These are phyloP conservation scores for Drusus annulatus DNA, from an alignment of 1,140 invertebrate species.

Conservation along the genomic window DNA sequence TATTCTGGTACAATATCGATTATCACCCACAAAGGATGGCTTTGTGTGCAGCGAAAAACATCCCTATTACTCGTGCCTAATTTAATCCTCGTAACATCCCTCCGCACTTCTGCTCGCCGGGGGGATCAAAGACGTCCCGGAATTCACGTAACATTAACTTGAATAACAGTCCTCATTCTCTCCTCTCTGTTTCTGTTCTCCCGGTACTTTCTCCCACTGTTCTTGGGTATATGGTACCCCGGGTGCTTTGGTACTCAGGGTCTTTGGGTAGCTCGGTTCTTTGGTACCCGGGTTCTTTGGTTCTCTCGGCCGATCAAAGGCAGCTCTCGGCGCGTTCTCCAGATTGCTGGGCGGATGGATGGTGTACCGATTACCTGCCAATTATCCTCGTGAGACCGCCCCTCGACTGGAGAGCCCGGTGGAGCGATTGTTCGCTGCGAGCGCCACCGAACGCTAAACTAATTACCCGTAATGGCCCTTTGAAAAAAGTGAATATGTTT, in stretches of 20 bases:
- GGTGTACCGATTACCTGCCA: slow-evolving; percentile 55
- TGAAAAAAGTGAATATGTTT: no score
- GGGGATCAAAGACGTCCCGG: slow-evolving; percentile 32
- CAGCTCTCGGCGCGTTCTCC: background rate
- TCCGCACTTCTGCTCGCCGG: slow-evolving; percentile 15
- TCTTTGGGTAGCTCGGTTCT: no score
- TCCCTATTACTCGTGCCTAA: slow-evolving; percentile 54
- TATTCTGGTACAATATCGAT: background rate
- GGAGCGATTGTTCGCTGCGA: slow-evolving; percentile 25
- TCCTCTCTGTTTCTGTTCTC: background rate
- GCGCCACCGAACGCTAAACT: background rate
- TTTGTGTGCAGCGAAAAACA: slow-evolving; percentile 33
- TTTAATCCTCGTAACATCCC: slow-evolving; percentile 50
- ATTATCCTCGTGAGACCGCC: slow-evolving; percentile 49
- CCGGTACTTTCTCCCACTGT: background rate
- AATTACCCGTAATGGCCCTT: background rate
- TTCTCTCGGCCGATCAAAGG: slow-evolving; percentile 46
- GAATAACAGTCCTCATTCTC: slow-evolving; percentile 47
- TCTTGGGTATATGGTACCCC: background rate
- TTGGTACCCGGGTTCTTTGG: background rate
- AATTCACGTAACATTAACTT: slow-evolving; percentile 59
- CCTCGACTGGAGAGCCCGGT: background rate
- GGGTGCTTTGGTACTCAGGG: no score
- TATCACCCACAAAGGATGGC: background rate
- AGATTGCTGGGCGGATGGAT: slow-evolving; percentile 1